A percentile compares a stretch with the other conserved stretches of the same genome.
These are phyloP conservation scores for Drosophila longiperda DNA, from an alignment of 2,888 invertebrate species.

Conservation along the genomic window DNA sequence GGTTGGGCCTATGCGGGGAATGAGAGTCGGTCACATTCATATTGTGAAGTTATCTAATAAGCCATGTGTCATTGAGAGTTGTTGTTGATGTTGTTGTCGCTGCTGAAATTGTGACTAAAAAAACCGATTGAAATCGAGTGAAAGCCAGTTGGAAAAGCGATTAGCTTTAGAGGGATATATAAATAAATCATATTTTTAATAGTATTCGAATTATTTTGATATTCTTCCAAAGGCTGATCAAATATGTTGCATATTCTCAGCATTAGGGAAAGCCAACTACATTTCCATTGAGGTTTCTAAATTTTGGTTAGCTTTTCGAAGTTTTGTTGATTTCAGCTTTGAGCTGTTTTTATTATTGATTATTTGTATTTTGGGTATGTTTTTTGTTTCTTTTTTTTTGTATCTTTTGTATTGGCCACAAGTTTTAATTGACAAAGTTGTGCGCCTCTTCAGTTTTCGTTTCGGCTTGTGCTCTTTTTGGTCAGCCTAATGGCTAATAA, in stretches of 20 bases:
- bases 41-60: conserved; percentile 36
- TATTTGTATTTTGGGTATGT: not conserved
- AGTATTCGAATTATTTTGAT: not conserved
- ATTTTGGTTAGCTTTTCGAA: not conserved
- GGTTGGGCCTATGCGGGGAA: not conserved
- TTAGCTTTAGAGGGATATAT: not conserved
- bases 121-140: conserved; percentile 10
- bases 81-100: not conserved
- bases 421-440: conserved; percentile 75
- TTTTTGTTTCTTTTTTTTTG: not conserved
- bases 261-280: not conserved
- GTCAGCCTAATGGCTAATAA: conserved; percentile 76
- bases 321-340: not conserved
- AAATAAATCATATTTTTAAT: not conserved
- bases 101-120: not conserved
- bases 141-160: not conserved
- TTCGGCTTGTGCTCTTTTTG: conserved; percentile 25
- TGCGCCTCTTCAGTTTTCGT: conserved; percentile 3
- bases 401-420: conserved; percentile 40
- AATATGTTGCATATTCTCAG: not conserved
- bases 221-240: not conserved
- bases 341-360: not conserved
- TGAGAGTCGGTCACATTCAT: not conserved
- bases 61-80: conserved; percentile 20
- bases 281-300: not conserved